Base-by-base conservation (phyloP, 2,888 invertebrate genomes). In the Rotaria socialis region DNA sequence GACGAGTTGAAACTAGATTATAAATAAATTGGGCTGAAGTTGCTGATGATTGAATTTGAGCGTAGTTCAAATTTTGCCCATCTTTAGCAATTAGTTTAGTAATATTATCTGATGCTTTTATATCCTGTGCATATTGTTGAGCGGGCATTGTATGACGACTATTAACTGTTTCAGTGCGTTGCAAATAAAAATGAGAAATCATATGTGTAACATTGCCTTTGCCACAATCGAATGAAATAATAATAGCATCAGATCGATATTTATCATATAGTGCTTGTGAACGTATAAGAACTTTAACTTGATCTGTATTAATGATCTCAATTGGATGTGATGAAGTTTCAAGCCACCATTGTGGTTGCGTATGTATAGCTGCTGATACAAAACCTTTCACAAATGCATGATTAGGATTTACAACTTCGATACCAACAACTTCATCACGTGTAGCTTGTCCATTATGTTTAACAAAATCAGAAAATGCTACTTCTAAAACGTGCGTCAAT, bases 141-240 rank as follows among this genome's bases (percentile, higher is more conserved):
- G 75, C 75, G 1, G 75, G 14, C 75, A 75, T 75, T 22, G 41
- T 7, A 43, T 75, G 75, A 43, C 75, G 75, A 41, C 19, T 19
- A 24, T 75, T 41, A 75, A 22, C 41, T 4, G 75, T 75, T 75
- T 75, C 75, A 7, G 75, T 24, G 24, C 75, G 41, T 75, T 75
- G 75, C 24, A 75, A 75, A 75, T 75, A 75, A 35, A 75, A 75
- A 43, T 75, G 75, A 22, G 75, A 75, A 8, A 75, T 43, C 75
- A 75, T 75, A 75, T 75, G 75, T 19, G 41, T 75, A 75, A 75
- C 75, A 75, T 75, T 75, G 6, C 75, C 75, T 75, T 75, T 43
- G 2, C 75, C 75, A 24, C 75, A 75, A 43, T 75, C 43, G 22
- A 75, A 75, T 43, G 75, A 43, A 22, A 75, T 43, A 41, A 75